Evolutionary conservation across 2,888 invertebrate species (phyloP).

Genomic region (Helicoverpa assulta): DNA sequence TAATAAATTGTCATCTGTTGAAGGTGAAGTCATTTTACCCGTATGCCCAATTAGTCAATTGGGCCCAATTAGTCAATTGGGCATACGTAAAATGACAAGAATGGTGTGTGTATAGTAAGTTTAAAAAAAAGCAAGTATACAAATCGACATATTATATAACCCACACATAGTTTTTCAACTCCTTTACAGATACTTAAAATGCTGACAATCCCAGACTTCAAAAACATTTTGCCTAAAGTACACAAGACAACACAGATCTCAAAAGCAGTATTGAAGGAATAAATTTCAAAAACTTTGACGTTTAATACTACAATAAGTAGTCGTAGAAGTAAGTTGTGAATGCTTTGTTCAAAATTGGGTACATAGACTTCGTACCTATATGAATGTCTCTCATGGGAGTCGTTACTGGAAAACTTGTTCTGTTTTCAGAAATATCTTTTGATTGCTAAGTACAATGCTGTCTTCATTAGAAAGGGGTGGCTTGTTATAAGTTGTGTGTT

Average conservation of each 20-base stretch:
- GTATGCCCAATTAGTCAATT: no score
- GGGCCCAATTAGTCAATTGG: no score
- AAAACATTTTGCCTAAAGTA: constrained; percentile 11
- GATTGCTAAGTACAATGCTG: constrained; percentile 13
- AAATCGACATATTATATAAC: no score
- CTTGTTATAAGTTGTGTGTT: neutral
- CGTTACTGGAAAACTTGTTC: constrained; percentile 35
- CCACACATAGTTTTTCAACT: no score
- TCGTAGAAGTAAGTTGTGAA: constrained; percentile 17
- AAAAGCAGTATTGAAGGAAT: constrained; percentile 36
- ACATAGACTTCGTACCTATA: constrained; percentile 15
- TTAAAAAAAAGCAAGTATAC: no score
- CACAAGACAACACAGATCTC: constrained; percentile 27
- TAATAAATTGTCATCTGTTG: no score
- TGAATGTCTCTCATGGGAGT: constrained; percentile 42
- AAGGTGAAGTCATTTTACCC: no score
- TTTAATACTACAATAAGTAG: constrained; percentile 51
- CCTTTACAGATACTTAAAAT: neutral
- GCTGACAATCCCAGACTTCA: neutral
- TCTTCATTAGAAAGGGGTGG: neutral
- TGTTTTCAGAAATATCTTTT: constrained; percentile 37
- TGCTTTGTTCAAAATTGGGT: constrained; percentile 28
- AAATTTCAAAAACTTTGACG: constrained; percentile 52
- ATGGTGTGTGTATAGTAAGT: no score
- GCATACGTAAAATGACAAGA: no score